Percentiles rank a stretch among this genome's conserved stretches.
Conservation (phyloP, 2,888 invertebrate species). For the Tuta absoluta region DNA sequence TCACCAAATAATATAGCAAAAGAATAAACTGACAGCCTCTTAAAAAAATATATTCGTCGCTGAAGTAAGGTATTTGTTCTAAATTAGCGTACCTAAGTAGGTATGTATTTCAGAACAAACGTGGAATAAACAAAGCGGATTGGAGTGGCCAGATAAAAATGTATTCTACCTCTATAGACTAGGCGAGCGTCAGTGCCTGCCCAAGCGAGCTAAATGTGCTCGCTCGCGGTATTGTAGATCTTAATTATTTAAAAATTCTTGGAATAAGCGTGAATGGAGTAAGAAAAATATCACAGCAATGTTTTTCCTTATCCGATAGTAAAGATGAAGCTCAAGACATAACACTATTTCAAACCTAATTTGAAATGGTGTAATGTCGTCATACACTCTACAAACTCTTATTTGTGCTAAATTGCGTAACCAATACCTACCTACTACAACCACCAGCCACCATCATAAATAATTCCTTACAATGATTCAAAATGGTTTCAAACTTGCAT, state of each 20-base stretch:
- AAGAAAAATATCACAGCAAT: background rate
- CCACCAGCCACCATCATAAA: no score
- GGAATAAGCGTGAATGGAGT: background rate
- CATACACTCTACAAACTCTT: no score
- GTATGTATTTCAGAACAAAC: slow-evolving; percentile 39
- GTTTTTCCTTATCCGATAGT: background rate
- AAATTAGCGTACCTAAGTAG: slow-evolving; percentile 33
- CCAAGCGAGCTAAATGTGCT: slow-evolving; percentile 1
- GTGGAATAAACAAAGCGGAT: slow-evolving; percentile 34
- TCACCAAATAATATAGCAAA: background rate
- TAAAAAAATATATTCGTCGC: background rate
- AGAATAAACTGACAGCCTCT: no score
- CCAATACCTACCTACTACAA: no score
- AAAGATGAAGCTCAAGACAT: no score
- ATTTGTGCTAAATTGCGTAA: no score
- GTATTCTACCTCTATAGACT: slow-evolving; percentile 35
- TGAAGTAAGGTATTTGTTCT: background rate
- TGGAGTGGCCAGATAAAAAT: slow-evolving; percentile 40
- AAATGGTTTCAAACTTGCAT: no score
- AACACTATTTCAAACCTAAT: no score
- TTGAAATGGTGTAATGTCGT: no score
- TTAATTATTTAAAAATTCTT: background rate
- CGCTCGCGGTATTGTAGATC: slow-evolving; percentile 4
- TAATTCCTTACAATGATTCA: no score
- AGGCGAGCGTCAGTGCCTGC: slow-evolving; percentile 41